These are phyloP conservation scores for Peucedramus taeniatus DNA, from an alignment of 2,113 vertebrate species.

Conservation along the genomic window DNA sequence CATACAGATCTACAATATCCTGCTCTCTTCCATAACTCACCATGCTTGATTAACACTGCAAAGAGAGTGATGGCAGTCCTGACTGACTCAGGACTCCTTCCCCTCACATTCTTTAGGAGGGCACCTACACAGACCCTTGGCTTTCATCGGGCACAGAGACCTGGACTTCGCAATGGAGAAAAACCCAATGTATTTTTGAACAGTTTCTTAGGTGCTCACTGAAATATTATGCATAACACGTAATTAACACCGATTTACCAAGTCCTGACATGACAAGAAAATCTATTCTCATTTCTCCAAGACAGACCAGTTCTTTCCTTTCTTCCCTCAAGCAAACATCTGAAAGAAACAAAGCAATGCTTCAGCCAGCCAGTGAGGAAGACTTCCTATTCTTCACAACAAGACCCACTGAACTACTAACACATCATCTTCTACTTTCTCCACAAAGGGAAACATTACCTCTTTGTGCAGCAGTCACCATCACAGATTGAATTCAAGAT, in stretches of 20 bases:
- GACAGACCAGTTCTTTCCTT: neutral
- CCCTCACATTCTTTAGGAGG: neutral
- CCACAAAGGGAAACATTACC: neutral
- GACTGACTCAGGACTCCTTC: neutral
- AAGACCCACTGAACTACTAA: neutral
- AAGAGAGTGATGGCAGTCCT: neutral
- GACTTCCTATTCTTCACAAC: neutral
- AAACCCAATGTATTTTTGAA: neutral
- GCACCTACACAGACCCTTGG: neutral
- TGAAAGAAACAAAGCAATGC: neutral
- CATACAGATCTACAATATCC: neutral
- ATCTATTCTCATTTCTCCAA: neutral
- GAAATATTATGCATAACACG: neutral
- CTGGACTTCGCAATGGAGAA: neutral
- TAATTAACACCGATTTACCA: neutral
- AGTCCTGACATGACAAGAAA: neutral
- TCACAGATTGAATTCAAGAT: neutral
- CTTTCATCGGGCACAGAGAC: neutral
- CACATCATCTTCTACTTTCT: neutral
- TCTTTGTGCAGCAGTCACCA: accelerated
- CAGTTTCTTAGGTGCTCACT: neutral
- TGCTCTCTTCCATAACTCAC: neutral
- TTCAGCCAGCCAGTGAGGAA: neutral
- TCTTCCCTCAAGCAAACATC: neutral
- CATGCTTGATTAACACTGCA: neutral